phyloP scores from a whole-genome alignment of 2,888 invertebrate genomes.

The Steinernema carpocapsae region DNA sequence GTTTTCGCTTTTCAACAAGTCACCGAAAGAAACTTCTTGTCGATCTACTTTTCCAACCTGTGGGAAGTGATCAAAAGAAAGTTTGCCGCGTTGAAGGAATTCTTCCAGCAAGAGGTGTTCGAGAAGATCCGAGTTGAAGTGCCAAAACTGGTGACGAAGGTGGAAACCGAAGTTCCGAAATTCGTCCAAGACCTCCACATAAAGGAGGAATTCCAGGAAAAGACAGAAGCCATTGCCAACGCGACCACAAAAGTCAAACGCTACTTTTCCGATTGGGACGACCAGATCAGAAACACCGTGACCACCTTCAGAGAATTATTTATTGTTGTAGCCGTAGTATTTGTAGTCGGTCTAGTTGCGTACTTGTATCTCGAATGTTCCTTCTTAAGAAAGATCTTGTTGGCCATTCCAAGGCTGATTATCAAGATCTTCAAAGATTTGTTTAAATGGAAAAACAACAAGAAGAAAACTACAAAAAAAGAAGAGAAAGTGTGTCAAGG shows the following conservation, averaged over 20 bases:
- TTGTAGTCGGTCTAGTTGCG: neutral
- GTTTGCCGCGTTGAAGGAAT: neutral
- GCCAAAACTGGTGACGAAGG: conserved; percentile 10
- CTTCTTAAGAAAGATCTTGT: neutral
- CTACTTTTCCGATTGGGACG: conserved; percentile 28
- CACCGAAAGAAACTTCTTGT: conserved; percentile 4
- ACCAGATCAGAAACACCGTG: neutral
- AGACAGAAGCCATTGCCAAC: conserved; percentile 21
- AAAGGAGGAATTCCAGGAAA: conserved; percentile 3
- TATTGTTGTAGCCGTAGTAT: neutral
- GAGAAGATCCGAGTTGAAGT: neutral
- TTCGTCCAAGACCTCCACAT: conserved; percentile 2
- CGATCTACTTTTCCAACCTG: conserved; percentile 16
- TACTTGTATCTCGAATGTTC: conserved; percentile 17
- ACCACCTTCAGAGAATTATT: neutral
- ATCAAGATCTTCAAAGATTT: neutral
- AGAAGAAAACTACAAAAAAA: neutral
- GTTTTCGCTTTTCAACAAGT: neutral
- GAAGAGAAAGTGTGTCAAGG: no score
- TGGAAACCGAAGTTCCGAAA: conserved; percentile 4
- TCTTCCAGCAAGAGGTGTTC: neutral
- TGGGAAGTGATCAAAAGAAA: conserved; percentile 7
- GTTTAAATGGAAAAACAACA: neutral
- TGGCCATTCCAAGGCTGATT: neutral
- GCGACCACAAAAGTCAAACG: conserved; percentile 28